Evolutionary conservation across 2,888 invertebrate genomes (phyloP).

Genomic region (Drosophila eohydei): DNA sequence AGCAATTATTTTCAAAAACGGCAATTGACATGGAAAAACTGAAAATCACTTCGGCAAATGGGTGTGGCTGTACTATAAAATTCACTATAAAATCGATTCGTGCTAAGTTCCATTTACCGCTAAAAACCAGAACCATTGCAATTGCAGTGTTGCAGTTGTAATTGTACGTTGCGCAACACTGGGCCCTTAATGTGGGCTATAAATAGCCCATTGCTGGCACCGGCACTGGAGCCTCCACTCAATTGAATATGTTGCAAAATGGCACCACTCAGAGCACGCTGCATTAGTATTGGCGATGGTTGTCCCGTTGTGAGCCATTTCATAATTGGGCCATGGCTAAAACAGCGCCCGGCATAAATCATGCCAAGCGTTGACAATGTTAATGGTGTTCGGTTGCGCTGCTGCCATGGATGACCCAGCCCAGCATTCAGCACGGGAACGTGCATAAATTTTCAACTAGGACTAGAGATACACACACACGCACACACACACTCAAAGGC

Average conservation of each 20-base stretch:
- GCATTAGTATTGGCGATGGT: constrained; percentile 29
- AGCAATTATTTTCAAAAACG: background rate
- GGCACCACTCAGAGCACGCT: constrained; percentile 25
- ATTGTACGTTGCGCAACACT: constrained; percentile 38
- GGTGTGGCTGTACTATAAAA: constrained; percentile 16
- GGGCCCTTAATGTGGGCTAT: constrained; percentile 40
- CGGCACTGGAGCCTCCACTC: constrained; percentile 6
- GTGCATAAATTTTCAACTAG: constrained; percentile 8
- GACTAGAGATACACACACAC: background rate
- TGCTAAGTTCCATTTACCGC: constrained; percentile 9
- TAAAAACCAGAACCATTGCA: constrained; percentile 25
- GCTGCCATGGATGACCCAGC: constrained; percentile 34
- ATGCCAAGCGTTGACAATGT: constrained; percentile 48
- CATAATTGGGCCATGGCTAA: constrained; percentile 65
- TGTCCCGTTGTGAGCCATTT: constrained; percentile 6
- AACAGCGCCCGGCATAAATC: constrained; percentile 59
- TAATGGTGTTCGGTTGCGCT: constrained; percentile 41
- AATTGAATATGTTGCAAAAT: constrained; percentile 34
- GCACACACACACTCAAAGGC: background rate
- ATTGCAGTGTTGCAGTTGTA: constrained; percentile 27
- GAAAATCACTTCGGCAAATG: background rate
- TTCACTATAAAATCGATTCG: constrained; percentile 45
- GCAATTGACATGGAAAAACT: background rate
- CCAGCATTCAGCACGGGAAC: constrained; percentile 6
- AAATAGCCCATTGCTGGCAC: constrained; percentile 21